A percentile compares a stretch with the other conserved stretches of the same genome.
Conservation (phyloP, 2,113 vertebrate genomes). For the Vulpes ferrilata region DNA sequence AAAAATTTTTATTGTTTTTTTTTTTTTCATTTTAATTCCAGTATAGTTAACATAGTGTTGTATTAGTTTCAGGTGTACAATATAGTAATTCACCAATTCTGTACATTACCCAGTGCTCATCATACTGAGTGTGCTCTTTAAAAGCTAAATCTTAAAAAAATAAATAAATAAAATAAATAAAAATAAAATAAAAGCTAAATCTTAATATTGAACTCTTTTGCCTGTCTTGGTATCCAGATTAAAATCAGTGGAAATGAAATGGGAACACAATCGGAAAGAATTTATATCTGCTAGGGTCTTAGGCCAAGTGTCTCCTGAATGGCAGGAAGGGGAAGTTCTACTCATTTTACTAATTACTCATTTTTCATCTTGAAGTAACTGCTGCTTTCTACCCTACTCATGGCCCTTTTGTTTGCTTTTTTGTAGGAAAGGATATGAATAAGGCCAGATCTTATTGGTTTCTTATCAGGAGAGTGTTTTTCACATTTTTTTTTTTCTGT, state of each 20-base stretch:
- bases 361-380: slow-evolving; percentile 62
- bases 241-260: not conserved
- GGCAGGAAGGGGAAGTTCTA: not conserved
- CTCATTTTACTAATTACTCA: not conserved
- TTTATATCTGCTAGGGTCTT: not conserved
- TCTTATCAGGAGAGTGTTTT: slow-evolving; percentile 92
- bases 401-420: slow-evolving; percentile 84
- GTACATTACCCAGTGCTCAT: not conserved
- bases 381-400: slow-evolving; percentile 80
- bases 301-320: not conserved
- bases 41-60: not conserved
- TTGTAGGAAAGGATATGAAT: slow-evolving; percentile 89
- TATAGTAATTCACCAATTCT: not conserved
- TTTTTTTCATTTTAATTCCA: not conserved
- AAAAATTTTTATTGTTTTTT: not conserved
- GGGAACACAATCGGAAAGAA: not conserved
- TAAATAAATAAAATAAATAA: no score
- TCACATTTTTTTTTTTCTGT: slow-evolving; percentile 89
- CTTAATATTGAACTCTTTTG: not conserved
- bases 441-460: slow-evolving; percentile 95
- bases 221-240: not conserved
- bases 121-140: not conserved
- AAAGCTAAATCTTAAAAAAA: no score
- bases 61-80: not conserved
- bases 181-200: not conserved